These are phyloP conservation scores for Gymnoscopelus braueri DNA, from an alignment of 2,797 vertebrate genomes.

Conservation along the genomic window DNA sequence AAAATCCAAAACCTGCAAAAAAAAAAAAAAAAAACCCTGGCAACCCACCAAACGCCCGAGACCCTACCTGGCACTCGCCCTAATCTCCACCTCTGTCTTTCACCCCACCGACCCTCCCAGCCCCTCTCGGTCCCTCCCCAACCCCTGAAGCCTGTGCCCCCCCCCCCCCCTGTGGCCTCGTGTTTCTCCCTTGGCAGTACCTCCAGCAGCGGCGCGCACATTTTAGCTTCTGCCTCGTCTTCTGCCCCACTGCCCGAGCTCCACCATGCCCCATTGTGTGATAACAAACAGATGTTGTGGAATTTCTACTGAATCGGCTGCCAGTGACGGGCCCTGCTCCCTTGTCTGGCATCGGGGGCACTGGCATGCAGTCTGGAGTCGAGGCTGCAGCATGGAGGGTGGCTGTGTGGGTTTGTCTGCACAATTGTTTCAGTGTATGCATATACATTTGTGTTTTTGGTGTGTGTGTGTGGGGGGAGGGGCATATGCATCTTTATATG, in stretches of 20 bases:
- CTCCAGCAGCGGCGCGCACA: conserved; percentile 54
- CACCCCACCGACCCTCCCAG: conserved; percentile 1
- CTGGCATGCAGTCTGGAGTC: conserved; percentile 76
- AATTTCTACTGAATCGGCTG: conserved; percentile 88
- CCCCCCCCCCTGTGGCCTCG: not conserved
- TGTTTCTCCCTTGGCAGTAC: conserved; percentile 63
- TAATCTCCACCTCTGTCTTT: conserved; percentile 50
- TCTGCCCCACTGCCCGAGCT: conserved; percentile 58
- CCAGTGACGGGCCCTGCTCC: conserved; percentile 84
- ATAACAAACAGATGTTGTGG: conserved; percentile 95
- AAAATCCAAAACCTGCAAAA: conserved; percentile 29
- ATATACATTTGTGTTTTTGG: not conserved
- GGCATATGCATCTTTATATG: not conserved
- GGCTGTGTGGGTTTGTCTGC: conserved; percentile 23
- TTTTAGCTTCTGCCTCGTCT: conserved; percentile 64
- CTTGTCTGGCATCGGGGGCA: conserved; percentile 73
- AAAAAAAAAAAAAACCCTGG: conserved; percentile 39
- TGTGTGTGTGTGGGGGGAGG: conserved; percentile 1
- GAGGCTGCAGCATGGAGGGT: conserved; percentile 21
- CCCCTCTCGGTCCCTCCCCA: conserved; percentile 12
- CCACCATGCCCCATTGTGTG: conserved; percentile 81
- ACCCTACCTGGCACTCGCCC: conserved; percentile 57
- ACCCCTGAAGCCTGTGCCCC: conserved; percentile 9
- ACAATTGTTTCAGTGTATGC: conserved; percentile 34
- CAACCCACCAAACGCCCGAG: conserved; percentile 54